Percentiles rank a stretch among this genome's conserved stretches.
Conservation (phyloP, 1,140 invertebrate species). For the Hyles euphorbiae region DNA sequence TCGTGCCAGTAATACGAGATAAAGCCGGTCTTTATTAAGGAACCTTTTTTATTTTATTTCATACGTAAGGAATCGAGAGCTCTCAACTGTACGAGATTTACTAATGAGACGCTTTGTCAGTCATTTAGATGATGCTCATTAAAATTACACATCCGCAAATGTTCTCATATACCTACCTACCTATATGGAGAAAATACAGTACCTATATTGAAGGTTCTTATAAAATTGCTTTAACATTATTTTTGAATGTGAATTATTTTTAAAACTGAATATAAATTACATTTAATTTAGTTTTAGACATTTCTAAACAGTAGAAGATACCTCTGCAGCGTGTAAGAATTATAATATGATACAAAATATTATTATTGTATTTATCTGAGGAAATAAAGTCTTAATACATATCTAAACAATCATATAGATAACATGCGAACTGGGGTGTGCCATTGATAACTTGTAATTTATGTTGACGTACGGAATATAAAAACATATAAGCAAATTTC, state of each 20-base stretch:
- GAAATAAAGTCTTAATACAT: too few relatives aligned
- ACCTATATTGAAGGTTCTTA: neutral
- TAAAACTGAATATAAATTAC: too few relatives aligned
- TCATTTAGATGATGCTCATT: neutral
- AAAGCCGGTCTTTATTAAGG: slow-evolving; percentile 65
- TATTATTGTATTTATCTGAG: too few relatives aligned
- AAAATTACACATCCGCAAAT: neutral
- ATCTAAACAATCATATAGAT: slow-evolving; percentile 2
- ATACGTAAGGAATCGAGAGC: slow-evolving; percentile 36
- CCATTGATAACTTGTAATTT: slow-evolving; percentile 2
- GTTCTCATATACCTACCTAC: neutral
- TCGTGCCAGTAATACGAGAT: slow-evolving; percentile 71
- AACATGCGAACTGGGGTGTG: slow-evolving; percentile 20
- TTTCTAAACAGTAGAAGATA: too few relatives aligned
- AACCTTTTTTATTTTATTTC: slow-evolving; percentile 59
- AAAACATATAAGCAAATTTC: neutral
- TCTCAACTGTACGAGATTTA: slow-evolving; percentile 9
- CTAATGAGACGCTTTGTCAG: slow-evolving; percentile 11
- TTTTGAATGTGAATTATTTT: too few relatives aligned
- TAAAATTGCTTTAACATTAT: too few relatives aligned
- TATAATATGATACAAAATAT: too few relatives aligned
- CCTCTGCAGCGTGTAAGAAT: too few relatives aligned
- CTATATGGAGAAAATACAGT: slow-evolving; percentile 12
- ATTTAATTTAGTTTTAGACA: too few relatives aligned
- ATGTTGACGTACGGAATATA: slow-evolving; percentile 5